A percentile compares a stretch with the other conserved stretches of the same genome.
phyloP scores from a whole-genome alignment of 2,797 vertebrate species.

The Natrix natrix region DNA sequence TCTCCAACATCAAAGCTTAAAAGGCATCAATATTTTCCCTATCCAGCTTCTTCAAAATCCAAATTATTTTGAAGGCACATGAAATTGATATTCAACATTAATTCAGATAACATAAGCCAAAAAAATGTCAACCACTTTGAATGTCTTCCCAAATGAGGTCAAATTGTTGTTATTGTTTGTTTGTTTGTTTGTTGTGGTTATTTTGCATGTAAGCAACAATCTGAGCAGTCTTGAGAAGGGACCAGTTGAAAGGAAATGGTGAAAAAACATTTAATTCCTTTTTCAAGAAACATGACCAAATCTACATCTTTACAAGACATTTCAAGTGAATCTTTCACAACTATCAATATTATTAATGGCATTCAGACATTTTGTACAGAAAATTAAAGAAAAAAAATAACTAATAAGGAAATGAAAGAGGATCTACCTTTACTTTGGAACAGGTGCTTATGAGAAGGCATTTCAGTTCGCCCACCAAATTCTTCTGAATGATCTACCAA shows the following conservation, averaged over 20 bases:
- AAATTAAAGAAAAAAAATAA: not conserved
- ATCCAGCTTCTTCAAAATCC: not conserved
- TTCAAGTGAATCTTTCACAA: not conserved
- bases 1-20: not conserved
- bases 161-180: not conserved
- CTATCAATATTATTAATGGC: not conserved
- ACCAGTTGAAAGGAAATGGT: not conserved
- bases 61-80: not conserved
- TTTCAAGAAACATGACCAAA: not conserved
- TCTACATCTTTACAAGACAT: not conserved
- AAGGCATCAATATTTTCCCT: not conserved
- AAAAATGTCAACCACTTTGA: not conserved
- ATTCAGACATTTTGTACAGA: not conserved
- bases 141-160: not conserved
- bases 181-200: not conserved
- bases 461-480: not conserved
- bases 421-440: conserved; percentile 11
- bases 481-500: conserved; percentile 41
- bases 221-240: not conserved
- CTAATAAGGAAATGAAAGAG: not conserved
- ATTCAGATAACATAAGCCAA: not conserved
- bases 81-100: not conserved
- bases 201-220: not conserved
- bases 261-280: not conserved
- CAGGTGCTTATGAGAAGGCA: accelerated